Evolutionary conservation across 2,797 vertebrate species (phyloP).

Genomic region (Cossypha polioptera): DNA sequence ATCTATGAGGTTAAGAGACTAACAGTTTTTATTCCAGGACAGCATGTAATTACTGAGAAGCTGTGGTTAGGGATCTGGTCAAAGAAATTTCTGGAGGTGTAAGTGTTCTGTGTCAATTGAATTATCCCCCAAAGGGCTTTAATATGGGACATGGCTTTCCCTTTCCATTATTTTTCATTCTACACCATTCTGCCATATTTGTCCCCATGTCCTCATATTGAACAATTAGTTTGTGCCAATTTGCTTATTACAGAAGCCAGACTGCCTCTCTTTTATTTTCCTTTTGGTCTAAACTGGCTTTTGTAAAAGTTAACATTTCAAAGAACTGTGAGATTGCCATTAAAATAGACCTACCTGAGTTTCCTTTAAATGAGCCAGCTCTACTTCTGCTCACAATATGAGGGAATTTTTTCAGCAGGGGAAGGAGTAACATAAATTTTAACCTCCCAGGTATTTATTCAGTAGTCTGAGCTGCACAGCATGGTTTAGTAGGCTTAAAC

Average conservation of each 20-base stretch:
- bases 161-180: background rate
- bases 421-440: background rate
- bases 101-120: background rate
- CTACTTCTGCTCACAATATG: background rate
- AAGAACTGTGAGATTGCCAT: background rate
- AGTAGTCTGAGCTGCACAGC: background rate
- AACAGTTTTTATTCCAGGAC: background rate
- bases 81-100: background rate
- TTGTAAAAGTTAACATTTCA: background rate
- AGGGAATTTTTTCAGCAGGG: background rate
- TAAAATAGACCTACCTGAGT: background rate
- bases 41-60: background rate
- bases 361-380: background rate
- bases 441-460: background rate
- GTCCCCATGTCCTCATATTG: background rate
- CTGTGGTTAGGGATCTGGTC: background rate
- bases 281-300: background rate
- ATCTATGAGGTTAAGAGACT: background rate
- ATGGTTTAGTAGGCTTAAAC: background rate
- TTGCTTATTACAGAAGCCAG: background rate
- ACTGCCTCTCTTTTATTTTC: background rate
- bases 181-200: background rate
- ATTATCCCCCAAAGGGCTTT: background rate
- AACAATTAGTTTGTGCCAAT: background rate
- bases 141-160: background rate